Evolutionary conservation across 2,113 vertebrate genomes (phyloP), one percentile per base, ranked within the genome.

Genomic region (Corythornis cristatus): DNA sequence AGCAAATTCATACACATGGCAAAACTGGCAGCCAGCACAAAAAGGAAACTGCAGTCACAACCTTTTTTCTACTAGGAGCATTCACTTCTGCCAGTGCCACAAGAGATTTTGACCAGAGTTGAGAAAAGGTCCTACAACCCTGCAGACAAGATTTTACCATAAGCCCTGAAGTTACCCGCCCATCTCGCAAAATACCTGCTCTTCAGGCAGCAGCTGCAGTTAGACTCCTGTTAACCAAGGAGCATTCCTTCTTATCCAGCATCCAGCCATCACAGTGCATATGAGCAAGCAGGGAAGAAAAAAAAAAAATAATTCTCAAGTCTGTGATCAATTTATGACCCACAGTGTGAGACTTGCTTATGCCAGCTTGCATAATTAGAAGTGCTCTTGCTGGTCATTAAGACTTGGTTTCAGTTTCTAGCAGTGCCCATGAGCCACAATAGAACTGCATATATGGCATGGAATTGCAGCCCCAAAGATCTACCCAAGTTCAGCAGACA

Each of bases 381-480:
- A 37, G 56, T 14, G 29, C 12, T 71, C 23, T 2, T 54, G 40
- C 8, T 62, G 14, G 35, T 64, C 14, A 0, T 14, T 48, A 66
- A 66, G 23, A 78, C 40, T 12, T 1, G 10, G 74, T 1, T 21
- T 79, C 40, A 29, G 64, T 18, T 21, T 8, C 71, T 17, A 51
- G 45, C 60, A 35, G 5, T 5, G 45, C 45, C 56, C 56, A 28
- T 8, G 29, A 78, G 33, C 25, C 65, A 3, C 28, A 45, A 60
- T 74, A 65, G 61, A 25, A 18, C 45, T 14, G 40, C 28, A 33
- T 48, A 26, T 10, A 19, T 0, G 0, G 11, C 0, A 0, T 4
- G 8, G 7, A 19, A 74, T 8, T 45, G 31, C 51, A 33, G 22
- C 42, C 65, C 66, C 61, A 73, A 18, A 70, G 60, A 33, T 46